Percentiles rank a stretch among this genome's conserved stretches.
phyloP scores from a whole-genome alignment of 1,140 invertebrate species.

The Trissolcus basalis region DNA sequence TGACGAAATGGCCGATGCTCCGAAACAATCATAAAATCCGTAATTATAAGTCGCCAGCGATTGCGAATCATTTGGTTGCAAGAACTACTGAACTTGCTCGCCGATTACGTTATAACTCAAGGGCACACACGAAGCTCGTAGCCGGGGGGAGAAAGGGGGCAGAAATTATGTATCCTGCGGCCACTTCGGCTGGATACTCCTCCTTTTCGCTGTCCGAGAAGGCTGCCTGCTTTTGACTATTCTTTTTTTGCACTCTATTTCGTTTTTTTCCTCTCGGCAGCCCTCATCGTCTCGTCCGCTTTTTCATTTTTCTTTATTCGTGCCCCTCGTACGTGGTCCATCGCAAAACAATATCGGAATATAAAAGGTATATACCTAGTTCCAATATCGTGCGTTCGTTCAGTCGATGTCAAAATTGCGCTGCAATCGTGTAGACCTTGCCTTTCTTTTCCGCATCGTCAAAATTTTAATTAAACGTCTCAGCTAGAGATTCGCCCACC shows the following conservation, averaged over 20 bases:
- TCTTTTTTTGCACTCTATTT: slow-evolving; percentile 25
- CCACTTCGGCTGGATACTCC: slow-evolving; percentile 30
- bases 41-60: slow-evolving; percentile 45
- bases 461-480: slow-evolving; percentile 69
- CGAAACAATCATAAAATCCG: slow-evolving; percentile 49
- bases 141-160: slow-evolving; percentile 1
- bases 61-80: slow-evolving; percentile 43
- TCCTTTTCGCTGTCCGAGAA: slow-evolving; percentile 43
- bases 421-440: slow-evolving; percentile 18
- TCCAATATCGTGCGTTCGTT: slow-evolving; percentile 55
- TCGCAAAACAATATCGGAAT: slow-evolving; percentile 42
- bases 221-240: slow-evolving; percentile 39
- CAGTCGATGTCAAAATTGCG: slow-evolving; percentile 45
- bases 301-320: slow-evolving; percentile 34
- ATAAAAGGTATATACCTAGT: slow-evolving; percentile 54
- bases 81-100: slow-evolving; percentile 50
- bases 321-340: slow-evolving; percentile 22
- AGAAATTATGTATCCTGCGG: slow-evolving; percentile 51
- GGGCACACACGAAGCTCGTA: slow-evolving; percentile 31
- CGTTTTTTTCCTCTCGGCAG: slow-evolving; percentile 16
- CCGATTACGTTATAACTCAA: slow-evolving; percentile 47
- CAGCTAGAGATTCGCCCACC: slow-evolving; percentile 58
- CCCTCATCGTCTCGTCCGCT: slow-evolving; percentile 10
- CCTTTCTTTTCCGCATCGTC: slow-evolving; percentile 47
- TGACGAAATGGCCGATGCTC: slow-evolving; percentile 19